A percentile compares a stretch with the other conserved stretches of the same genome.
Evolutionary conservation across 2,797 vertebrate genomes (phyloP).

Genomic region (Dipus sagitta): DNA sequence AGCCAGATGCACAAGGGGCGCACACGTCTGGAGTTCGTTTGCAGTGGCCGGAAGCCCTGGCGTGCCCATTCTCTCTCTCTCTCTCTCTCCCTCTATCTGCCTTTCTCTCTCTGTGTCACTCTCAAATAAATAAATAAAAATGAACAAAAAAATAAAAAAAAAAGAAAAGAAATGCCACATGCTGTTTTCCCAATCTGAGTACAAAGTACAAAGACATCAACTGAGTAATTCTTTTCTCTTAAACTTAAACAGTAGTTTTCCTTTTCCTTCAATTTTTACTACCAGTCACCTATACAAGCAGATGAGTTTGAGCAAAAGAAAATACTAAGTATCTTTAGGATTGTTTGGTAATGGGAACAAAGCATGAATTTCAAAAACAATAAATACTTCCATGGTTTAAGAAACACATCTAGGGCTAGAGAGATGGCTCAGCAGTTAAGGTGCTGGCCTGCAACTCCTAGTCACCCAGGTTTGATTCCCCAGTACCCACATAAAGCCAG

Average conservation of each 20-base stretch:
- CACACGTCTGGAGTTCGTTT: too few species aligned
- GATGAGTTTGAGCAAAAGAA: conserved; percentile 28
- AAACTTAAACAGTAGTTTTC: neutral
- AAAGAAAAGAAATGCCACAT: neutral
- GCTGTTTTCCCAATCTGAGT: conserved; percentile 15
- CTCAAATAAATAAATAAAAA: too few species aligned
- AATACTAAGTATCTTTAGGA: neutral
- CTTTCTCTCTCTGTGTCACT: too few species aligned
- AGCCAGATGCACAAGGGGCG: too few species aligned
- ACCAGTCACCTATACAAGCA: conserved; percentile 10
- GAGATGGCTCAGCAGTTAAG: too few species aligned
- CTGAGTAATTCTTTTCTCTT: conserved; percentile 15
- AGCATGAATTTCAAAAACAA: conserved; percentile 33
- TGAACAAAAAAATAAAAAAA: too few species aligned
- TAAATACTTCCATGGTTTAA: neutral
- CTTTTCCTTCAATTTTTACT: neutral
- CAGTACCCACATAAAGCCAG: too few species aligned
- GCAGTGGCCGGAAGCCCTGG: too few species aligned
- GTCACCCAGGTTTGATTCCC: too few species aligned
- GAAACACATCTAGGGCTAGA: neutral
- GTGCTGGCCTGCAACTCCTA: too few species aligned
- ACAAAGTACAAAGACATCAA: neutral
- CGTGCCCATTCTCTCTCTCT: too few species aligned
- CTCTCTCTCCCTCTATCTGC: too few species aligned
- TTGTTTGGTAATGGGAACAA: neutral